A percentile compares a stretch with the other conserved stretches of the same genome.
These are phyloP conservation scores for Irena cyanogastra DNA, from an alignment of 2,113 vertebrate genomes.

Conservation along the genomic window DNA sequence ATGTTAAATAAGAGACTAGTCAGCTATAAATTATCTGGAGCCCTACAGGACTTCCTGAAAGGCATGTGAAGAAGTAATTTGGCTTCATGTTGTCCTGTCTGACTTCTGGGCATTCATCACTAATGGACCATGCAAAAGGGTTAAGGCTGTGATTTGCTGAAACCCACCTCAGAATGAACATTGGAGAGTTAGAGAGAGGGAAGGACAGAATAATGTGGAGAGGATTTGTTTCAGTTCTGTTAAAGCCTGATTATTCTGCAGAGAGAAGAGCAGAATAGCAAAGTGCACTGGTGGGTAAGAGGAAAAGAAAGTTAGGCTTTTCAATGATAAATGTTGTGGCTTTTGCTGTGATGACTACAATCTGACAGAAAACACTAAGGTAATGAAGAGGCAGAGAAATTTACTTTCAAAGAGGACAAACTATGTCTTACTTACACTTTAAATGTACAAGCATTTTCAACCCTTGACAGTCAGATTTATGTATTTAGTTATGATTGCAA, in stretches of 20 bases:
- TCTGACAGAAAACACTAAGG: not conserved
- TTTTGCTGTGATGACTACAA: not conserved
- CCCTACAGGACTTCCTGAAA: slow-evolving; percentile 72
- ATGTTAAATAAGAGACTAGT: not conserved
- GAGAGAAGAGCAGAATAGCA: not conserved
- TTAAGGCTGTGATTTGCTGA: not conserved
- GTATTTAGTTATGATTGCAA: not conserved
- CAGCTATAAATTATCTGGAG: slow-evolving; percentile 40
- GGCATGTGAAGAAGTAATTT: slow-evolving; percentile 63
- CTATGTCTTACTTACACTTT: not conserved
- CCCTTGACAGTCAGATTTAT: not conserved
- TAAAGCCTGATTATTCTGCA: not conserved
- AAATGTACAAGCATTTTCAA: not conserved
- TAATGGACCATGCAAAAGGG: slow-evolving; percentile 68
- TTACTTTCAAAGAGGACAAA: not conserved
- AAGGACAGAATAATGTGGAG: not conserved
- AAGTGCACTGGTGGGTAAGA: not conserved
- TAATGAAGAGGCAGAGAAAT: not conserved
- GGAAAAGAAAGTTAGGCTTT: not conserved
- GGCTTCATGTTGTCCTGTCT: slow-evolving; percentile 50
- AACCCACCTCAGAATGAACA: not conserved
- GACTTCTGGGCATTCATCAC: slow-evolving; percentile 58
- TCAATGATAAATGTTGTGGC: not conserved
- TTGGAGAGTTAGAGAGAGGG: not conserved
- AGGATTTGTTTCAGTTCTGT: not conserved